These are phyloP conservation scores for Allacma fusca DNA, from an alignment of 2,888 invertebrate species.

Conservation along the genomic window DNA sequence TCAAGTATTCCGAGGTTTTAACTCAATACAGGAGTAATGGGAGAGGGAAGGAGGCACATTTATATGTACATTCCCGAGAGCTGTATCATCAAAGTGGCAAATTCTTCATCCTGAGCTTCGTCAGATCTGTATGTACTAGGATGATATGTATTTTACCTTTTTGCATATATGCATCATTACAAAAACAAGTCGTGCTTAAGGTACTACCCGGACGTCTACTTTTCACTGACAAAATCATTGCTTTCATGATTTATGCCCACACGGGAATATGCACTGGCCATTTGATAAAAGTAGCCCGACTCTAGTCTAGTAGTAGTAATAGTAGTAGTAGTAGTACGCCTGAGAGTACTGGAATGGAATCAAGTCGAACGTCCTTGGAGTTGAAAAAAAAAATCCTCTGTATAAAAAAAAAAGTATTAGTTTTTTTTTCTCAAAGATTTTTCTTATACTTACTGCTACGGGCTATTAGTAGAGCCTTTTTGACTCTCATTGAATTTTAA, in stretches of 20 bases:
- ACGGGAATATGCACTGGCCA: conserved; percentile 2
- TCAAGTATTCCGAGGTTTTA: too few species aligned
- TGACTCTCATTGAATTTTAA: too few species aligned
- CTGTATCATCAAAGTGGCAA: not conserved
- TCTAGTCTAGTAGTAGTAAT: not conserved
- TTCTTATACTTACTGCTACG: too few species aligned
- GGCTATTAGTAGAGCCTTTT: too few species aligned
- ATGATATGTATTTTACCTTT: too few species aligned
- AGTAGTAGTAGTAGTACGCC: too few species aligned
- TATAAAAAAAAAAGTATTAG: not conserved
- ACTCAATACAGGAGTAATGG: too few species aligned
- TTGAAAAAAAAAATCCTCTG: not conserved
- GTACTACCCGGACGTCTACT: too few species aligned
- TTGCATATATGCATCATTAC: not conserved
- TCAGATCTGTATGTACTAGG: not conserved
- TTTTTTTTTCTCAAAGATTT: not conserved
- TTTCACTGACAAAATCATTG: not conserved
- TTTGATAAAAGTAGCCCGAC: not conserved
- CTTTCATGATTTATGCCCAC: conserved; percentile 3
- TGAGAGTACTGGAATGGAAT: not conserved
- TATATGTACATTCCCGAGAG: not conserved
- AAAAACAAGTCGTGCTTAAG: too few species aligned
- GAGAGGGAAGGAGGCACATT: not conserved
- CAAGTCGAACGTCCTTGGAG: conserved; percentile 5
- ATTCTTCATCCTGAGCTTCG: not conserved